phyloP scores from a whole-genome alignment of 2,888 invertebrate genomes.

The Artemia sinica region DNA sequence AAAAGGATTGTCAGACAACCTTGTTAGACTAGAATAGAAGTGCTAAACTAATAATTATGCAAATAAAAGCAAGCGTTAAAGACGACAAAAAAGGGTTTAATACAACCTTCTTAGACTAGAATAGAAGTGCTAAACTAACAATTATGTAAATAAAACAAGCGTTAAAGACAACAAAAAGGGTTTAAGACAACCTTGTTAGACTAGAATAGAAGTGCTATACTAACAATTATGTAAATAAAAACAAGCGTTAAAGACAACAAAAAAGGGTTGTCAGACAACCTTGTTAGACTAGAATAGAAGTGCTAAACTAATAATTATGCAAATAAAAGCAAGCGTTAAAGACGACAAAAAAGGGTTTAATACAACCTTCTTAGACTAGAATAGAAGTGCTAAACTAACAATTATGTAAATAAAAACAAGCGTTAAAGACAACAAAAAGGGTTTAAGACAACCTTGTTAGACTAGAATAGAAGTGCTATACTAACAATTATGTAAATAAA shows the following conservation, averaged over 20 bases:
- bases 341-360: neutral
- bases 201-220: conserved; percentile 24
- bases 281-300: conserved; percentile 18
- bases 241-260: conserved; percentile 15
- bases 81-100: neutral
- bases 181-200: neutral
- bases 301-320: conserved; percentile 26
- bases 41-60: conserved; percentile 26
- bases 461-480: conserved; percentile 24
- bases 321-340: conserved; percentile 9
- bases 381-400: conserved; percentile 27
- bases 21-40: conserved; percentile 18
- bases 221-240: conserved; percentile 5
- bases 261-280: too few species aligned
- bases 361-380: neutral
- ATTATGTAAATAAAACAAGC: conserved; percentile 4
- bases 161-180: conserved; percentile 9
- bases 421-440: conserved; percentile 11
- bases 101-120: neutral
- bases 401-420: conserved; percentile 6
- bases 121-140: conserved; percentile 27
- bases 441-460: neutral
- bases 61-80: conserved; percentile 9
- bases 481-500: neutral
- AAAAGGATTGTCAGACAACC: too few species aligned